phyloP scores from a whole-genome alignment of 2,888 invertebrate species.

The Synanthedon vespiformis region DNA sequence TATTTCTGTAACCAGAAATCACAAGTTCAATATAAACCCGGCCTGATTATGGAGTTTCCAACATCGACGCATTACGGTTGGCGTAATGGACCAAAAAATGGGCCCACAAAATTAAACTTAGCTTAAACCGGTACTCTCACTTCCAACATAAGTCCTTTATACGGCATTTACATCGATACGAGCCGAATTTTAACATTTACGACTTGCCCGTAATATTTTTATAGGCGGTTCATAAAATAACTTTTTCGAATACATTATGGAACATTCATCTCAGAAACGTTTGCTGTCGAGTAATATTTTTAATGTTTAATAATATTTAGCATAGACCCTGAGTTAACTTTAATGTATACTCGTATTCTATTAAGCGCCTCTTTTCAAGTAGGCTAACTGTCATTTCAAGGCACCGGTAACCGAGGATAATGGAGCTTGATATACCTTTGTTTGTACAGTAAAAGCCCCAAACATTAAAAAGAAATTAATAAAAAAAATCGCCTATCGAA shows the following conservation, averaged over 20 bases:
- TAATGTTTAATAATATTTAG: conserved; percentile 56
- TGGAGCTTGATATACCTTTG: too few relatives aligned
- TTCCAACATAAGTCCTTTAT: conserved; percentile 23
- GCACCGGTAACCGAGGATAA: too few relatives aligned
- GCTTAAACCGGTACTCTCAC: conserved; percentile 21
- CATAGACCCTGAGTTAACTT: conserved; percentile 26
- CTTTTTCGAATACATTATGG: conserved; percentile 55
- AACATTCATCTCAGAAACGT: conserved; percentile 36
- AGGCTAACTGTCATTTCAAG: too few relatives aligned
- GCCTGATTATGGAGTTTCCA: conserved; percentile 21
- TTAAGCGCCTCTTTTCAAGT: too few relatives aligned
- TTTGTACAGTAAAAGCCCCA: too few relatives aligned
- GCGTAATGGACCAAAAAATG: conserved; percentile 13
- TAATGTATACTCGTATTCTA: too few relatives aligned
- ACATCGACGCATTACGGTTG: conserved; percentile 20
- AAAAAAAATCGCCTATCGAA: too few relatives aligned
- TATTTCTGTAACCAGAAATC: background rate
- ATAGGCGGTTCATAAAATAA: conserved; percentile 60
- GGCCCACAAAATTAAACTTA: conserved; percentile 28
- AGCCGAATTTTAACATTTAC: conserved; percentile 54
- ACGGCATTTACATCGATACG: conserved; percentile 45
- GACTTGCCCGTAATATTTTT: conserved; percentile 54
- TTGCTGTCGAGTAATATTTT: conserved; percentile 49
- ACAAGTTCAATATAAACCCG: background rate
- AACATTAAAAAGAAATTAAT: too few relatives aligned